Evolutionary conservation across 2,113 vertebrate species (phyloP).

Genomic region (Pachyramphus minor): DNA sequence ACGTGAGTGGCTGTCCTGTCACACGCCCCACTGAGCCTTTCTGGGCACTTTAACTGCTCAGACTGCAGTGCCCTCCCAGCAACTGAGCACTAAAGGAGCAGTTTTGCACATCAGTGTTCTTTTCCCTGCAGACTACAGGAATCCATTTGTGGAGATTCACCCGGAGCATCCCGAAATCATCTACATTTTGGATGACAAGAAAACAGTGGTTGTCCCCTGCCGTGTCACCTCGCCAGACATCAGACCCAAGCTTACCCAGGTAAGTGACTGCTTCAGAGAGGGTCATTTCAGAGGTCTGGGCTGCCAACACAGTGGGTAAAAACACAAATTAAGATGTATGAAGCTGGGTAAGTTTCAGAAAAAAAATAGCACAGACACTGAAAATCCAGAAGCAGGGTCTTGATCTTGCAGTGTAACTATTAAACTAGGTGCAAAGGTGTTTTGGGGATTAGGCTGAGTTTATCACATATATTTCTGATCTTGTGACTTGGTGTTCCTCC

Average conservation of each 20-base stretch:
- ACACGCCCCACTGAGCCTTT: not conserved
- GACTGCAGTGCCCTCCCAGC: not conserved
- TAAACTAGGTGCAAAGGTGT: not conserved
- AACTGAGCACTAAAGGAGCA: not conserved
- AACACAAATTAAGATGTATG: not conserved
- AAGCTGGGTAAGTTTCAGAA: not conserved
- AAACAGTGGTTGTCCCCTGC: slow-evolving; percentile 77
- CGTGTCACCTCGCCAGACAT: slow-evolving; percentile 79
- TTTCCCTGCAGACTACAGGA: slow-evolving; percentile 70
- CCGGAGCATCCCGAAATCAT: not conserved
- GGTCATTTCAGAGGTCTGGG: not conserved
- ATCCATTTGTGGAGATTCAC: slow-evolving; percentile 77
- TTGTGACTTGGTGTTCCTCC: not conserved
- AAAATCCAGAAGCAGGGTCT: not conserved
- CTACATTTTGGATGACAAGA: slow-evolving; percentile 24
- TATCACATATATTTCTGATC: not conserved
- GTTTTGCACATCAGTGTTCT: not conserved
- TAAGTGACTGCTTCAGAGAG: slow-evolving; percentile 51
- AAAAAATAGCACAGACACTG: not conserved
- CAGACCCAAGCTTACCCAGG: slow-evolving; percentile 72
- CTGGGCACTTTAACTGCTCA: not conserved
- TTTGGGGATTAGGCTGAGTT: not conserved
- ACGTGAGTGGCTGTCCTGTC: not conserved
- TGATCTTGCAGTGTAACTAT: not conserved
- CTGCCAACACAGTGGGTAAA: not conserved